Conservation (phyloP, 2,113 vertebrate genomes). For the Pitta sordida region DNA sequence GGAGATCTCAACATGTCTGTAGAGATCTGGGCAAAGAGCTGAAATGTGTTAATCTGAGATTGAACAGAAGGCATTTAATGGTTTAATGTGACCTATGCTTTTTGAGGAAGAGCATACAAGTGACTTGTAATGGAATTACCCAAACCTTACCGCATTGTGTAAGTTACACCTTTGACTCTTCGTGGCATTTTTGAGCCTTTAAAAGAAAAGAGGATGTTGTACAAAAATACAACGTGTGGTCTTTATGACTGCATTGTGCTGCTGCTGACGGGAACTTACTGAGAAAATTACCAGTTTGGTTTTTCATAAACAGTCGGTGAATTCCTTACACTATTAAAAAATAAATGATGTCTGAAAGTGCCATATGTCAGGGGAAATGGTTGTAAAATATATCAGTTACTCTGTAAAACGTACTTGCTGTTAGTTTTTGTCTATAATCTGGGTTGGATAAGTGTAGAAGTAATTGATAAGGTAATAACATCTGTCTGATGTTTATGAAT, state of each 20-base stretch:
- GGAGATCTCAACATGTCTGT: background rate
- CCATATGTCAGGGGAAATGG: background rate
- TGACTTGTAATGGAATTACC: background rate
- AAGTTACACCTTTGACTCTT: background rate
- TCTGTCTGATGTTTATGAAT: background rate
- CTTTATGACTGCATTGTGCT: background rate
- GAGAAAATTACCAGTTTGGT: background rate
- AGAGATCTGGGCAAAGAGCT: background rate
- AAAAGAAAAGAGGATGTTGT: background rate
- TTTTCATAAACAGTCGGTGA: background rate
- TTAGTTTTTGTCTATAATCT: background rate
- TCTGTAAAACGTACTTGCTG: background rate
- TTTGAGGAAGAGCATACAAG: background rate
- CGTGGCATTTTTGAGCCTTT: background rate
- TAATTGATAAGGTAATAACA: background rate
- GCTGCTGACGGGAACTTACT: background rate
- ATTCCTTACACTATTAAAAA: background rate
- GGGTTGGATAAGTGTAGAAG: background rate
- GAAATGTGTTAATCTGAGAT: background rate
- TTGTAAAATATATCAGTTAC: background rate
- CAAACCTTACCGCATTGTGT: background rate
- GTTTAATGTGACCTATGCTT: background rate
- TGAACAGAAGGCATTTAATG: background rate
- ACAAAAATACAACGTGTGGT: background rate
- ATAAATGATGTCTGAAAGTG: background rate